Evolutionary conservation across 2,888 invertebrate species (phyloP).

Genomic region (Nemapogon koenigi): DNA sequence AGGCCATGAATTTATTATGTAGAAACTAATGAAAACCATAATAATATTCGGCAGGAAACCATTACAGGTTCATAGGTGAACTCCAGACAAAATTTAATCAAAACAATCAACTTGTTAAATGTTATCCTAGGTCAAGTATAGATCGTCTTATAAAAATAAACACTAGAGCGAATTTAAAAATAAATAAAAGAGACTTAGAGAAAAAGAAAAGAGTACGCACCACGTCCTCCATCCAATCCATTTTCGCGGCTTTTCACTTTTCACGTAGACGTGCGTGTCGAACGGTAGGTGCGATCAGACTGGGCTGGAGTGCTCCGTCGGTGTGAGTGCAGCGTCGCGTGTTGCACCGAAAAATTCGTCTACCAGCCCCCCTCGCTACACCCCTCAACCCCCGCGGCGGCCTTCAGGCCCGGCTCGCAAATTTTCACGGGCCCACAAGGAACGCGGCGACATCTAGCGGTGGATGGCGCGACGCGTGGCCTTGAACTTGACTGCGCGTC

Average conservation of each 20-base stretch:
- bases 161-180: too few relatives aligned
- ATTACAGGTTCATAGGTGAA: too few relatives aligned
- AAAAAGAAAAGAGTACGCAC: constrained; percentile 41
- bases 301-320: constrained; percentile 16
- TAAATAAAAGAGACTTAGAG: too few relatives aligned
- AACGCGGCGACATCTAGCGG: constrained; percentile 55
- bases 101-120: too few relatives aligned
- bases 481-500: constrained; percentile 59
- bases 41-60: too few relatives aligned
- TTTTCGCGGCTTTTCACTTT: constrained; percentile 20
- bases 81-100: too few relatives aligned
- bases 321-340: constrained; percentile 58
- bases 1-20: too few relatives aligned
- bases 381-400: constrained; percentile 41
- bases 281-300: constrained; percentile 1
- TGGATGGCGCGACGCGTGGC: constrained; percentile 37
- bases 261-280: constrained; percentile 3
- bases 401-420: constrained; percentile 32
- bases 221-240: constrained; percentile 63
- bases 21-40: too few relatives aligned
- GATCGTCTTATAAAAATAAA: too few relatives aligned
- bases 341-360: constrained; percentile 60
- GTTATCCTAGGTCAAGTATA: too few relatives aligned
- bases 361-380: constrained; percentile 35
- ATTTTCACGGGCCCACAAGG: constrained; percentile 27